Conservation (phyloP, 2,888 invertebrate genomes). For the Thumatha senex region DNA sequence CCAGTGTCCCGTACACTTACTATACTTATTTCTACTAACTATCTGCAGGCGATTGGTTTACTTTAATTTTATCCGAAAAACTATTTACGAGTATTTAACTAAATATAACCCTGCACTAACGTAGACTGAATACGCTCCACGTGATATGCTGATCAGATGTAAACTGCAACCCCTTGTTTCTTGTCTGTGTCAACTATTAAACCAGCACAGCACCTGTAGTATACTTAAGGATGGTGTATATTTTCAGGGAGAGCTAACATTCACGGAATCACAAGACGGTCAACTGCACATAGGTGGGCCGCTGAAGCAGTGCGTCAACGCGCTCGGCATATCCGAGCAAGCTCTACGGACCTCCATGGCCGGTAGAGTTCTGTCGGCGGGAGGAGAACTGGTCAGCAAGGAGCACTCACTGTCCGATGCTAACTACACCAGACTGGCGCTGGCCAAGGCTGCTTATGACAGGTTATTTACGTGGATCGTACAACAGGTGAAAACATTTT, state of each 20-base stretch:
- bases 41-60: too few species aligned
- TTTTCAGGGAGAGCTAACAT: conserved; percentile 82
- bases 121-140: too few species aligned
- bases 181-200: too few species aligned
- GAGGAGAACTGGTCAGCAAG: conserved; percentile 89
- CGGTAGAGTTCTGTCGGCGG: conserved; percentile 95
- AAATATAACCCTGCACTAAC: too few species aligned
- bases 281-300: conserved; percentile 82
- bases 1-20: too few species aligned
- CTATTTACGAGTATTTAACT: too few species aligned
- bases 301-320: conserved; percentile 70
- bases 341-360: conserved; percentile 90
- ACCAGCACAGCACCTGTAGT: too few species aligned
- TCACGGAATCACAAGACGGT: conserved; percentile 85
- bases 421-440: conserved; percentile 94
- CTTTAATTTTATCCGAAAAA: too few species aligned
- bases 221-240: neutral
- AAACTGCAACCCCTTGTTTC: too few species aligned
- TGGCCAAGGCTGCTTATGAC: conserved; percentile 98
- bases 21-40: too few species aligned
- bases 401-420: conserved; percentile 94
- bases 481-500: conserved; percentile 64
- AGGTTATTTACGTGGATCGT: conserved; percentile 98
- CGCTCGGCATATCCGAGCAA: conserved; percentile 83
- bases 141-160: too few species aligned